Base-by-base conservation (phyloP, 1,140 invertebrate genomes). In the Euwallacea fornicatus region DNA sequence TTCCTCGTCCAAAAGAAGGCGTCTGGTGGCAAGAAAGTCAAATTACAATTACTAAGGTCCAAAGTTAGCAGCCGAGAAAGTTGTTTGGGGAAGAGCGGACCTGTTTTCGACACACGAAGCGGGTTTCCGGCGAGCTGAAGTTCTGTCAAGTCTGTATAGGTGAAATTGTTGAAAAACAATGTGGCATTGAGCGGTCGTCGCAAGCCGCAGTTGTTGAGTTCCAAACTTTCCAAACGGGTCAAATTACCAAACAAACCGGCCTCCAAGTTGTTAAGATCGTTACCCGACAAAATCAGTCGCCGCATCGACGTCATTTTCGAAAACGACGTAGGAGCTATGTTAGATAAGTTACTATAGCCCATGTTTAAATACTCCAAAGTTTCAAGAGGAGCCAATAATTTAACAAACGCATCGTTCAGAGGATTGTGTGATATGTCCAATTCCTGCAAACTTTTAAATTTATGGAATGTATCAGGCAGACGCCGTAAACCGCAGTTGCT, bases 391-490 rank as follows among this genome's bases (percentile, higher is more conserved):
- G 87, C 86, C n/a, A 91, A 79, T 11, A 90, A 77, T 75, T 83
- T 85, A 10, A 88, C 88, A 76, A 90, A 91, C 0, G 88, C 89
- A 76, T 90, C 87, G 33, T 86, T 86, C 0, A 91, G 76, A 2
- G 89, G 89, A 82, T 90, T 90, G 69, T 89, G 84, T 0, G 88
- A 90, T 72, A 90, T 87, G 75, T 90, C 88, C 21, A 90, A 82
- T 76, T 90, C 88, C 75, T 88, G 83, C 2, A 91, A 81, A 74
- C 88, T 84, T 73, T 87, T 85, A 53, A 91, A 86, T 13, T 86
- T 84, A 68, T 88, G 85, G 72, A 91, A 90, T 11, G 87, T 88
- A 72, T 89, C 84, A 3, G 89, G 89, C 33, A 91, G 79, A 58
- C 84, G 83, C 15, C 83, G 84, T 4, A 91, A 80, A 21, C 86